Conservation (phyloP, 2,113 vertebrate species). For the Atrichornis clamosus region DNA sequence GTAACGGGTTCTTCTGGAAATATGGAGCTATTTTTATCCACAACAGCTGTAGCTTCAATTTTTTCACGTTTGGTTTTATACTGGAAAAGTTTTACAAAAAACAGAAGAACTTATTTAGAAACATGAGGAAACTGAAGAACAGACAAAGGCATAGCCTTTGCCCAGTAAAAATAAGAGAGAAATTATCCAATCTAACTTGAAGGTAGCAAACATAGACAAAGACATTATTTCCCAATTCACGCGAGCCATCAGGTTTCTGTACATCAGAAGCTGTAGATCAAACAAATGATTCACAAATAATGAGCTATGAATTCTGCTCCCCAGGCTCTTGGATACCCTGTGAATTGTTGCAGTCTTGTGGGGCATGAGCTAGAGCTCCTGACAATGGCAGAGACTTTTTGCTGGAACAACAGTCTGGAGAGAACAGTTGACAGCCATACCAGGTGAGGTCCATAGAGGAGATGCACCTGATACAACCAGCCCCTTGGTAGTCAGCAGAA, state of each 20-base stretch:
- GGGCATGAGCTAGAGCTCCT: background rate
- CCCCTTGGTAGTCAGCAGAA: background rate
- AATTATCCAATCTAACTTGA: background rate
- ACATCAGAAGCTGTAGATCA: background rate
- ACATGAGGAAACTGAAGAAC: background rate
- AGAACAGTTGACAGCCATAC: background rate
- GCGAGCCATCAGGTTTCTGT: background rate
- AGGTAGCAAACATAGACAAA: background rate
- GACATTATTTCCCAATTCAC: background rate
- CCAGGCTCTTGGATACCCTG: no score
- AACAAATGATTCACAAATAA: background rate
- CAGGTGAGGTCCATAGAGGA: background rate
- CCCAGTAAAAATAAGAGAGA: background rate
- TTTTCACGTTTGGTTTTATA: constrained; percentile 93
- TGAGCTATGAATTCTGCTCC: background rate
- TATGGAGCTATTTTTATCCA: constrained; percentile 19
- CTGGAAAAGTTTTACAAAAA: constrained; percentile 64
- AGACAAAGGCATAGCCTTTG: background rate
- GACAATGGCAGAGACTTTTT: background rate
- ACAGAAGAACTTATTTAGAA: background rate
- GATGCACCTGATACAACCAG: background rate
- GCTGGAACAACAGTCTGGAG: background rate
- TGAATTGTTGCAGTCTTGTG: background rate
- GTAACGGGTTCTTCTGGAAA: constrained; percentile 64
- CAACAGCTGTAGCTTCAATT: constrained; percentile 34